phyloP scores from a whole-genome alignment of 2,888 invertebrate genomes.

The Phanerotoma sp. region DNA sequence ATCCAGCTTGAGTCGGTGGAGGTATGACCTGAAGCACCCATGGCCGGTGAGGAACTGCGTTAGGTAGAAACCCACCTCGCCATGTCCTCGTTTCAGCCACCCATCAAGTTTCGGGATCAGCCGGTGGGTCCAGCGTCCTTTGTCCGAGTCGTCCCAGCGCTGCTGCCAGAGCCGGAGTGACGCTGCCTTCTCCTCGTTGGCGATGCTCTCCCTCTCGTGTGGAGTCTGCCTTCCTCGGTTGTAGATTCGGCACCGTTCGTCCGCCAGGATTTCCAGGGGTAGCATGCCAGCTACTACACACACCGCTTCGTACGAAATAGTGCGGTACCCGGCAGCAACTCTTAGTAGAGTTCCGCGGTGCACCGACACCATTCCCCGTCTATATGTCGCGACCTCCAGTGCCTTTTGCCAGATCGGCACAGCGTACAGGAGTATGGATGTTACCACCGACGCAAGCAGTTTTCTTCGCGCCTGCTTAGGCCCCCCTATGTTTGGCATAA shows the following conservation, averaged over 20 bases:
- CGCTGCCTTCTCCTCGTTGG: neutral
- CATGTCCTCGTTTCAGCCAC: constrained; percentile 15
- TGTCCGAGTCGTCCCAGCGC: constrained; percentile 15
- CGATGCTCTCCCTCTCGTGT: neutral
- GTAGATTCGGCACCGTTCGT: constrained; percentile 15
- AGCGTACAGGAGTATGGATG: too few relatives aligned
- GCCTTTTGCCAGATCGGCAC: neutral
- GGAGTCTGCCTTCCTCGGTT: too few relatives aligned
- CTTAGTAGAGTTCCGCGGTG: constrained; percentile 13
- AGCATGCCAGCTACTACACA: constrained; percentile 24
- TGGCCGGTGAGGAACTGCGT: constrained; percentile 21
- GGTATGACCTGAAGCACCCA: constrained; percentile 15
- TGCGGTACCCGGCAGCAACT: constrained; percentile 20
- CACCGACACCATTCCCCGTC: constrained; percentile 5
- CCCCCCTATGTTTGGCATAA: constrained; percentile 35
- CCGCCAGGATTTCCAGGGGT: constrained; percentile 22
- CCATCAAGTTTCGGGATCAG: constrained; percentile 7
- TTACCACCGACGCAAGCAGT: constrained; percentile 24
- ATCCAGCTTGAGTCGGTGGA: too few relatives aligned
- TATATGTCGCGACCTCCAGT: neutral
- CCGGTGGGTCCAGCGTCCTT: constrained; percentile 23
- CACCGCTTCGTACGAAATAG: constrained; percentile 24
- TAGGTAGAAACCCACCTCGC: constrained; percentile 18
- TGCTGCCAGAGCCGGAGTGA: constrained; percentile 12
- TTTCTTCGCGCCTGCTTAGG: constrained; percentile 24